Percentiles rank a stretch among this genome's conserved stretches.
phyloP scores from a whole-genome alignment of 2,113 vertebrate species.

The Burhinus oedicnemus region DNA sequence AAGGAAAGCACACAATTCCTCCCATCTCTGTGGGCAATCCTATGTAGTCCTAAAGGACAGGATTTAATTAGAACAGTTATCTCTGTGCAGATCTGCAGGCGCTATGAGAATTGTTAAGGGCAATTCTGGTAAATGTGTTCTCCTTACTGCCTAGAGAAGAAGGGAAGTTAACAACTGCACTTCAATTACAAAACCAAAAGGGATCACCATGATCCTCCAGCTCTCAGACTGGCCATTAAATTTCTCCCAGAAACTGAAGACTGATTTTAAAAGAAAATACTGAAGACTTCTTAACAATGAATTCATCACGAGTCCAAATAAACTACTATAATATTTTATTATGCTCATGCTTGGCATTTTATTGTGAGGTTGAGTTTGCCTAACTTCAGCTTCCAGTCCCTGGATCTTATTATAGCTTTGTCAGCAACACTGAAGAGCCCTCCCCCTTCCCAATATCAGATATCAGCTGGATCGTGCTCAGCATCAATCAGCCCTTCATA shows the following conservation, averaged over 20 bases:
- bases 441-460: not conserved
- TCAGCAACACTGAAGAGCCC: slow-evolving; percentile 12
- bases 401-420: not conserved
- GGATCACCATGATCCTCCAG: not conserved
- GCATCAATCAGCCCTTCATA: slow-evolving; percentile 33
- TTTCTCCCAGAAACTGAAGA: not conserved
- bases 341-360: not conserved
- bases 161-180: not conserved
- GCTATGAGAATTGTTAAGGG: not conserved
- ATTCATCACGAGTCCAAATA: not conserved
- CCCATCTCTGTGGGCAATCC: not conserved
- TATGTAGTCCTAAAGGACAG: not conserved
- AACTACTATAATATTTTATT: not conserved
- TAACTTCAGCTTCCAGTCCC: slow-evolving; percentile 6
- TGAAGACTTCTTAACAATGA: not conserved
- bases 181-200: not conserved
- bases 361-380: not conserved
- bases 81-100: not conserved
- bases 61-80: slow-evolving; percentile 36
- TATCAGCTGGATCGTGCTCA: slow-evolving; percentile 54
- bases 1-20: not conserved
- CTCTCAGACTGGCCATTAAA: not conserved
- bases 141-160: not conserved
- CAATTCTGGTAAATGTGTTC: not conserved
- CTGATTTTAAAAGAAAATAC: not conserved